Percentiles rank a stretch among this genome's conserved stretches.
Evolutionary conservation across 2,888 invertebrate genomes (phyloP).

Genomic region (Herminia tarsipennalis): DNA sequence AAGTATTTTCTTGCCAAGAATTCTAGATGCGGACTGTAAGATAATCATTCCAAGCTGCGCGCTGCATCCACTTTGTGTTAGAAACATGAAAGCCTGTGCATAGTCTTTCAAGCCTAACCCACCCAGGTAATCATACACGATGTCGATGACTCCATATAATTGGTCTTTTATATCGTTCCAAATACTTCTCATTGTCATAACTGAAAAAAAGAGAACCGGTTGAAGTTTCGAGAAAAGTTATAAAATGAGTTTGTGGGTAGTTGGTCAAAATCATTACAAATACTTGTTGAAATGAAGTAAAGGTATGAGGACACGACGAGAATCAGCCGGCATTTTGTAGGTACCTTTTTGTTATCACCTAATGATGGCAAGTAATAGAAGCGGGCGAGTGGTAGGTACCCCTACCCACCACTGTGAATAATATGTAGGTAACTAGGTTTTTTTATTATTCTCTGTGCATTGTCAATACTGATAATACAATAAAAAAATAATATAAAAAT

Average conservation of each 20-base stretch:
- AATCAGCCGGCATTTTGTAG: neutral
- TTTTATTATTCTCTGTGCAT: neutral
- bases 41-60: conserved; percentile 65
- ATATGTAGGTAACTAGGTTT: neutral
- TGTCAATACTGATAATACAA: too few species aligned
- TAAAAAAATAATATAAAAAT: neutral
- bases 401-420: neutral
- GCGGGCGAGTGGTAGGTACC: neutral
- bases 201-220: conserved; percentile 44
- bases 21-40: conserved; percentile 59
- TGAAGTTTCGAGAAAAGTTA: neutral
- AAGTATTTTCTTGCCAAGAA: conserved; percentile 68
- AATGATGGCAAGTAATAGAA: neutral
- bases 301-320: neutral
- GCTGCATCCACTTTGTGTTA: conserved; percentile 50
- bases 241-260: too few species aligned
- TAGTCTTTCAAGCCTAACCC: conserved; percentile 74
- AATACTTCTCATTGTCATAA: conserved; percentile 71
- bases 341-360: neutral
- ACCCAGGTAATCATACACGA: conserved; percentile 75
- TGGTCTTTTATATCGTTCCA: conserved; percentile 70
- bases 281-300: neutral
- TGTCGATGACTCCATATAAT: conserved; percentile 65
- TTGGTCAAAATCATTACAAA: neutral
- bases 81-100: conserved; percentile 57